Percentiles rank a stretch among this genome's conserved stretches.
phyloP scores from a whole-genome alignment of 2,113 vertebrate genomes.

The Percopsis transmontana region DNA sequence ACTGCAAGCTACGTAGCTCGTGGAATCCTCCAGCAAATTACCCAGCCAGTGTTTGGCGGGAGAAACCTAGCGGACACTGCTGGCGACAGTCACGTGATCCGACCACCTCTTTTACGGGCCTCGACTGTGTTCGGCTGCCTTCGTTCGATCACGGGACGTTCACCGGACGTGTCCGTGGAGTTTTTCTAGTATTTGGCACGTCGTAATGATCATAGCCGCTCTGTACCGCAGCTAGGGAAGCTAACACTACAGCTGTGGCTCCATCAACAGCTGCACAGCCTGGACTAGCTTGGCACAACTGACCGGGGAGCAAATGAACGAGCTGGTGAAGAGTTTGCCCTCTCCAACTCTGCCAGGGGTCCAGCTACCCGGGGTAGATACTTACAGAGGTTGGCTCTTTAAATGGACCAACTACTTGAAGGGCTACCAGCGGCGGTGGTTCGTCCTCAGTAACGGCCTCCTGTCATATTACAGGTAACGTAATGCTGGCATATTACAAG shows the following conservation, averaged over 20 bases:
- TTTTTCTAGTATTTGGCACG: too few species aligned
- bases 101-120: too few species aligned
- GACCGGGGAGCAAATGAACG: slow-evolving; percentile 44
- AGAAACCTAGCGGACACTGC: too few species aligned
- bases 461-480: slow-evolving; percentile 92
- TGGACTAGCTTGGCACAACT: neutral
- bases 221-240: slow-evolving; percentile 13
- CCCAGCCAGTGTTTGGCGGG: too few species aligned
- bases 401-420: slow-evolving; percentile 98
- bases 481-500: neutral
- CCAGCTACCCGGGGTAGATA: slow-evolving; percentile 63
- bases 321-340: slow-evolving; percentile 63
- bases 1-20: too few species aligned
- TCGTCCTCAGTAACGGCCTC: slow-evolving; percentile 92
- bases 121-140: too few species aligned
- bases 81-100: too few species aligned
- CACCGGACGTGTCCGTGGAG: too few species aligned
- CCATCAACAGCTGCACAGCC: slow-evolving; percentile 16
- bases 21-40: too few species aligned
- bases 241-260: slow-evolving; percentile 50
- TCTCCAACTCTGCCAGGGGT: slow-evolving; percentile 70
- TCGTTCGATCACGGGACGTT: too few species aligned
- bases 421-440: slow-evolving; percentile 95
- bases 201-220: too few species aligned
- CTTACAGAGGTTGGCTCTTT: slow-evolving; percentile 88